Evolutionary conservation across 2,888 invertebrate genomes (phyloP).

Genomic region (Siphonodentalium dalli): DNA sequence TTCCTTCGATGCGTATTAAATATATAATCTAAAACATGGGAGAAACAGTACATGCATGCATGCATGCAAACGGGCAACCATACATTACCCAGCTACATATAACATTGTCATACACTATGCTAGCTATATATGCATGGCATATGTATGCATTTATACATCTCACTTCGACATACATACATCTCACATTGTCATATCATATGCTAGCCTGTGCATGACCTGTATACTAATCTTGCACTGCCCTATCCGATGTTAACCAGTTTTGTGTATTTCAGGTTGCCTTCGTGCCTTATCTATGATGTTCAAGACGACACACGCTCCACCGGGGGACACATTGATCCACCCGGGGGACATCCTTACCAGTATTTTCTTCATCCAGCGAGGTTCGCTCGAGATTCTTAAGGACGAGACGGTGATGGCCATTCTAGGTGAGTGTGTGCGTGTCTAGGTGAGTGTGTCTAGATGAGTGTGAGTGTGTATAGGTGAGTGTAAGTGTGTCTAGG

Average conservation of each 20-base stretch:
- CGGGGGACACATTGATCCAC: slow-evolving; percentile 64
- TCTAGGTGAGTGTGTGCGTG: slow-evolving; percentile 49
- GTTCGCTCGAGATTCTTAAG: slow-evolving; percentile 64
- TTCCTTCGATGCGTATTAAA: too few relatives aligned
- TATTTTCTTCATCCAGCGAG: slow-evolving; percentile 64
- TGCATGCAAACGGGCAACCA: too few relatives aligned
- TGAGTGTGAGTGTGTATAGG: too few relatives aligned
- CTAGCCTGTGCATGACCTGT: not conserved
- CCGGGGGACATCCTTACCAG: slow-evolving; percentile 64
- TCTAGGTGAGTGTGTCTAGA: too few relatives aligned
- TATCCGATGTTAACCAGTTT: not conserved
- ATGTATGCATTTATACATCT: too few relatives aligned
- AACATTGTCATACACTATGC: too few relatives aligned
- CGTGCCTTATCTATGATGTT: slow-evolving; percentile 63
- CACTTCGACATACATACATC: not conserved
- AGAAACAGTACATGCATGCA: too few relatives aligned
- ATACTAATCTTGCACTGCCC: not conserved
- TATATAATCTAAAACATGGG: too few relatives aligned
- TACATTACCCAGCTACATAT: too few relatives aligned
- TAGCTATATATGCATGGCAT: too few relatives aligned
- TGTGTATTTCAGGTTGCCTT: slow-evolving; percentile 53
- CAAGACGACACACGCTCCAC: slow-evolving; percentile 65
- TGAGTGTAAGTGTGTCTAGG: too few relatives aligned
- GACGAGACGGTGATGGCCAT: slow-evolving; percentile 64
- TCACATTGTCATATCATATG: not conserved